Evolutionary conservation across 2,888 invertebrate genomes (phyloP).

Genomic region (Buathra laborator): DNA sequence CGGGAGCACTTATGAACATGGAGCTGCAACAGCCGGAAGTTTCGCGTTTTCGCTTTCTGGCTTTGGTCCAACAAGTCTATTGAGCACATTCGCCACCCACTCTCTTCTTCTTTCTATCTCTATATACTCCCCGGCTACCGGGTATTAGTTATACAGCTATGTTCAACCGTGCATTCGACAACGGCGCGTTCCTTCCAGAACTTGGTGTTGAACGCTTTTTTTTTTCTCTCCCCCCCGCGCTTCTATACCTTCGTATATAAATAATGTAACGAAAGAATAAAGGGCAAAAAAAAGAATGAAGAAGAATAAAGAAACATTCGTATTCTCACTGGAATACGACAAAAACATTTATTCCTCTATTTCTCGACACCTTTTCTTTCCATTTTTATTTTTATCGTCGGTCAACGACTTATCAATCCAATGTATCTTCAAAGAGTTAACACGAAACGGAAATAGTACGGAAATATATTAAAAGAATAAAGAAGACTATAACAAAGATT

Average conservation of each 20-base stretch:
- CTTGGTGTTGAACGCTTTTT: neutral
- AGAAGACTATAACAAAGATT: no score
- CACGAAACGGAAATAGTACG: no score
- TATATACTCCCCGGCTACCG: neutral
- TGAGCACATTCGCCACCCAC: conserved; percentile 10
- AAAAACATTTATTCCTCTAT: no score
- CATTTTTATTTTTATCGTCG: no score
- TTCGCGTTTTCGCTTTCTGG: conserved; percentile 59
- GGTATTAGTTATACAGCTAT: neutral
- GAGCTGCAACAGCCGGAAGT: neutral
- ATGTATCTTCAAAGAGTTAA: neutral
- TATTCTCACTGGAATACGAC: no score
- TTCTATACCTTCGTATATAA: neutral
- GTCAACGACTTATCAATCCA: neutral
- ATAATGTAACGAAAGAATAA: neutral
- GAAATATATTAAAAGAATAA: no score
- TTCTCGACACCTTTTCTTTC: no score
- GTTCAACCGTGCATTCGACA: neutral
- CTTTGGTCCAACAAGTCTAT: conserved; percentile 53
- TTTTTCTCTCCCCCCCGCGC: no score
- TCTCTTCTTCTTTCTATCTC: neutral
- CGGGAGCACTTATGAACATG: conserved; percentile 54
- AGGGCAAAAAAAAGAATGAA: no score
- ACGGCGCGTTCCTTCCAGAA: neutral
- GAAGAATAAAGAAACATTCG: no score